phyloP scores from a whole-genome alignment of 2,797 vertebrate species.

The Xiphophorus birchmanni region DNA sequence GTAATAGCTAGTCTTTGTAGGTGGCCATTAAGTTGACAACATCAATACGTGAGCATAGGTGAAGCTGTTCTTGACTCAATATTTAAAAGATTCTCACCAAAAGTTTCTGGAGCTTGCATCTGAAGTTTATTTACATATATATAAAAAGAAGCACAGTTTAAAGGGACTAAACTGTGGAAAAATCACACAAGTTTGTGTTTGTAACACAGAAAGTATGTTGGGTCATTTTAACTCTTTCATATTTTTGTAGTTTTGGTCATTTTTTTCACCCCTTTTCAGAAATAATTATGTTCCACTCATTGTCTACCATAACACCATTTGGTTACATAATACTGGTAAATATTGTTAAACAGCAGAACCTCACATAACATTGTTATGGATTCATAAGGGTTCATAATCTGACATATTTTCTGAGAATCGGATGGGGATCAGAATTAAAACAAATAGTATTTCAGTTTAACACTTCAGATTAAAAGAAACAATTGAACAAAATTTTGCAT shows the following conservation, averaged over 20 bases:
- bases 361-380: not conserved
- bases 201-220: not conserved
- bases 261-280: not conserved
- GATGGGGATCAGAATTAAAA: not conserved
- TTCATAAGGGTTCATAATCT: not conserved
- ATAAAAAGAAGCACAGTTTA: not conserved
- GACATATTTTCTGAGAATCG: not conserved
- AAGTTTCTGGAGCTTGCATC: not conserved
- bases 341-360: not conserved
- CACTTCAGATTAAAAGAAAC: not conserved
- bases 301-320: not conserved
- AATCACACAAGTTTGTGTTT: not conserved
- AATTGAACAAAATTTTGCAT: not conserved
- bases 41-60: not conserved
- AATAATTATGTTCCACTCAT: not conserved
- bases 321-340: not conserved
- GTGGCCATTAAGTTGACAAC: not conserved
- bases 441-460: not conserved
- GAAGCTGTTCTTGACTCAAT: not conserved
- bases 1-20: not conserved
- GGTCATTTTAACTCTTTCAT: not conserved
- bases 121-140: not conserved
- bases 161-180: not conserved
- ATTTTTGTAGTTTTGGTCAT: not conserved
- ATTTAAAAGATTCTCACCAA: not conserved